Evolutionary conservation across 2,797 vertebrate genomes (phyloP).

Genomic region (Danio choprae): DNA sequence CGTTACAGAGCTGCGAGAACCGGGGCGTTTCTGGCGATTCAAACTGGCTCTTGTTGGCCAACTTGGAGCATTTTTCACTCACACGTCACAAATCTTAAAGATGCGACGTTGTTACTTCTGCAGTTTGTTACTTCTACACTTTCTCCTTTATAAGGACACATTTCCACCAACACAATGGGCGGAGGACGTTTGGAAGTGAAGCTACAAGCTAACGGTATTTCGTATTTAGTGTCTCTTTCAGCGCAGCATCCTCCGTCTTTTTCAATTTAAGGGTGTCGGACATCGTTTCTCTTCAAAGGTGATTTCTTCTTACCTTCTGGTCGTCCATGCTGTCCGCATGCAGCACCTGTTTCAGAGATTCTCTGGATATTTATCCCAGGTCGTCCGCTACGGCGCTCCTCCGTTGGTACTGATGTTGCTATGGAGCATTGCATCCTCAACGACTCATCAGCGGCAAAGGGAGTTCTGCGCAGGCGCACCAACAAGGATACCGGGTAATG

Average conservation of each 20-base stretch:
- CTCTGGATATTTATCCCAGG: conserved; percentile 51
- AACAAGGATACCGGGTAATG: conserved; percentile 72
- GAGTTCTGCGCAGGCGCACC: conserved; percentile 69
- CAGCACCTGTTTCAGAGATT: conserved; percentile 58
- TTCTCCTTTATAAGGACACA: neutral
- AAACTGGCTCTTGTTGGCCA: neutral
- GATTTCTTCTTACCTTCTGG: conserved; percentile 77
- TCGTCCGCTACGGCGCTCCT: conserved; percentile 45
- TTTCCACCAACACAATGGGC: conserved; percentile 14
- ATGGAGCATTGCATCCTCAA: conserved; percentile 75
- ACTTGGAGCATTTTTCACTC: neutral
- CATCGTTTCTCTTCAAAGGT: conserved; percentile 63
- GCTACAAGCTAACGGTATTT: conserved; percentile 39
- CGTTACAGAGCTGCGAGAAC: neutral
- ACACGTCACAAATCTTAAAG: neutral
- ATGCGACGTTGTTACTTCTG: neutral
- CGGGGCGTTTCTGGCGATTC: conserved; percentile 20
- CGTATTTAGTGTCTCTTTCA: conserved; percentile 25
- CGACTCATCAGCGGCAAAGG: conserved; percentile 72
- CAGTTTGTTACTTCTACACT: neutral
- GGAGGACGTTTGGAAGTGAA: conserved; percentile 25
- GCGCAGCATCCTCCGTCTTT: conserved; percentile 68
- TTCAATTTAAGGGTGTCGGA: conserved; percentile 67
- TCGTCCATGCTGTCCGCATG: conserved; percentile 76
- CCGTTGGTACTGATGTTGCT: conserved; percentile 81